phyloP scores from a whole-genome alignment of 2,113 vertebrate species.

The Lamprotornis superbus region DNA sequence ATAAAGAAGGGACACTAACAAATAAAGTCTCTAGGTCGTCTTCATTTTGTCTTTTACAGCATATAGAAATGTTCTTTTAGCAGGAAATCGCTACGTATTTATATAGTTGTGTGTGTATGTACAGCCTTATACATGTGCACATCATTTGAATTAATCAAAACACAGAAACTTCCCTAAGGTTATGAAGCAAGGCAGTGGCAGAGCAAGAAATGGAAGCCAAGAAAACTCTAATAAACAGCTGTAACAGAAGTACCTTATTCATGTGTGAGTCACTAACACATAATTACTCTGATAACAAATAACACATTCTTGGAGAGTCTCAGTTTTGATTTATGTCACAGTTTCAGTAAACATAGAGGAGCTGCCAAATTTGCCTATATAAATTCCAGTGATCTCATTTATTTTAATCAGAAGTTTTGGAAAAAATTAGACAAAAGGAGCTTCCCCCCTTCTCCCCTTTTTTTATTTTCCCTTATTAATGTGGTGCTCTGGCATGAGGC shows the following conservation, averaged over 20 bases:
- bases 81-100: background rate
- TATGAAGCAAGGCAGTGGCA: slow-evolving; percentile 1
- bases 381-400: slow-evolving; percentile 28
- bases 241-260: slow-evolving; percentile 47
- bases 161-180: slow-evolving; percentile 3
- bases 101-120: background rate
- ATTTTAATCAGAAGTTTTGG: slow-evolving; percentile 36
- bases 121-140: background rate
- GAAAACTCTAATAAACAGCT: slow-evolving; percentile 37
- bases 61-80: background rate
- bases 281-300: slow-evolving; percentile 41
- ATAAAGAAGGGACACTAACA: background rate
- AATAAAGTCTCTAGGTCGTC: background rate
- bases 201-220: slow-evolving; percentile 34
- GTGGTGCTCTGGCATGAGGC: background rate
- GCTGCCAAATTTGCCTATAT: slow-evolving; percentile 33
- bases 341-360: slow-evolving; percentile 35
- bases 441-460: rapidly evolving
- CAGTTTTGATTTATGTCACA: slow-evolving; percentile 33
- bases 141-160: background rate
- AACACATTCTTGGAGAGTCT: slow-evolving; percentile 23
- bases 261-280: slow-evolving; percentile 32
- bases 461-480: slow-evolving; percentile 1
- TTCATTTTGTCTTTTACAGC: background rate
- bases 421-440: background rate